Conservation (phyloP, 2,888 invertebrate genomes). For the Pyrgus malvae region DNA sequence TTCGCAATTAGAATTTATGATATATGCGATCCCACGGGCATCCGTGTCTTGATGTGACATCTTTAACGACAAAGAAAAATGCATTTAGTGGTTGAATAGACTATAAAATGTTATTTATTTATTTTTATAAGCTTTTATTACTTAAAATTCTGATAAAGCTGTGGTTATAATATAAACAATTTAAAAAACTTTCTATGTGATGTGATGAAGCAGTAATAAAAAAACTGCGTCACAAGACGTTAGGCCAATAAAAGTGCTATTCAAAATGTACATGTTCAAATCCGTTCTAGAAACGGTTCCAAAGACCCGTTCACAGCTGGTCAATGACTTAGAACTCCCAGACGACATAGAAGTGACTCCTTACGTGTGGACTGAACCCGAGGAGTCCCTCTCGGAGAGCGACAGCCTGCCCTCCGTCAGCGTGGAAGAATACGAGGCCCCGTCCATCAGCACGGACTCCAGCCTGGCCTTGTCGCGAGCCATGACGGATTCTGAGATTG, state of each 20-base stretch:
- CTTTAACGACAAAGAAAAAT: too few relatives aligned
- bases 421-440: slow-evolving; percentile 43
- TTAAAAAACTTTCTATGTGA: too few relatives aligned
- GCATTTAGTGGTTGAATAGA: too few relatives aligned
- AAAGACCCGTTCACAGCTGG: slow-evolving; percentile 56
- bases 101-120: too few relatives aligned
- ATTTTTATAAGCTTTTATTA: too few relatives aligned
- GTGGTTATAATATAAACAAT: too few relatives aligned
- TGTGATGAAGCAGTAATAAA: too few relatives aligned
- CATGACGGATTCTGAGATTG: slow-evolving; percentile 72
- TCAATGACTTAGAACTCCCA: slow-evolving; percentile 62
- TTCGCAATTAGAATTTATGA: neutral
- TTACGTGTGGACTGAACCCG: slow-evolving; percentile 53
- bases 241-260: neutral
- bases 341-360: slow-evolving; percentile 56
- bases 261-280: slow-evolving; percentile 60
- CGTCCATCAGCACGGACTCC: slow-evolving; percentile 53
- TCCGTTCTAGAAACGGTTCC: slow-evolving; percentile 58
- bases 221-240: neutral
- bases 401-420: slow-evolving; percentile 48
- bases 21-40: neutral
- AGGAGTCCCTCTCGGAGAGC: slow-evolving; percentile 43
- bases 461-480: slow-evolving; percentile 65
- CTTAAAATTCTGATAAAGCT: too few relatives aligned
- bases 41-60: neutral